phyloP scores from a whole-genome alignment of 2,797 vertebrate species.

The Gouania willdenowi region DNA sequence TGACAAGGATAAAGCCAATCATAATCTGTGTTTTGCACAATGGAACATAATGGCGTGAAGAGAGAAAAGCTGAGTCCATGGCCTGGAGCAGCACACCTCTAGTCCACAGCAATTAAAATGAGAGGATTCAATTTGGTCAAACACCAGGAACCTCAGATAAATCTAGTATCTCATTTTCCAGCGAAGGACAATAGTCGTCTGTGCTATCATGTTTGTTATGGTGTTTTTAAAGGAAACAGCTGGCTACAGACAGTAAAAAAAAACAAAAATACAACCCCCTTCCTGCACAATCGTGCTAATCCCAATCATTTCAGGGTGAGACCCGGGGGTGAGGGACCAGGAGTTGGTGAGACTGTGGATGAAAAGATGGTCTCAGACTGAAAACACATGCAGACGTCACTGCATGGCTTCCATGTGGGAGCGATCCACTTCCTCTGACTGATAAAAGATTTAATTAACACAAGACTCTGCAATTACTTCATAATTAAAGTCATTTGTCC shows the following conservation, averaged over 20 bases:
- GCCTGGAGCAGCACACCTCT: slow-evolving; percentile 75
- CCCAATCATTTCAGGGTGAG: slow-evolving; percentile 55
- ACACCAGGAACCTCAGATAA: slow-evolving; percentile 80
- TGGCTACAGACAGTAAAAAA: slow-evolving; percentile 57
- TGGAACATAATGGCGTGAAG: slow-evolving; percentile 64
- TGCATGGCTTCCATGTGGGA: slow-evolving; percentile 86
- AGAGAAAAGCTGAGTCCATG: slow-evolving; percentile 58
- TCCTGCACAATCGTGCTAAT: slow-evolving; percentile 58
- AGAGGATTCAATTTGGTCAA: slow-evolving; percentile 82
- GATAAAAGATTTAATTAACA: slow-evolving; percentile 99
- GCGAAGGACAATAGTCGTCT: slow-evolving; percentile 57
- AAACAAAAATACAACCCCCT: slow-evolving; percentile 47
- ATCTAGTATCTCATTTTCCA: slow-evolving; percentile 76
- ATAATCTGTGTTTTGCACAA: slow-evolving; percentile 75
- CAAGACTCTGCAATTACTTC: slow-evolving; percentile 93
- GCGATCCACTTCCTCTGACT: slow-evolving; percentile 98
- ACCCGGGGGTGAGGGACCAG: slow-evolving; percentile 38
- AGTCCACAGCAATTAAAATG: slow-evolving; percentile 81
- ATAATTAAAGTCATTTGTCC: slow-evolving; percentile 98
- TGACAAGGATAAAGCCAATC: slow-evolving; percentile 69
- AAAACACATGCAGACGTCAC: slow-evolving; percentile 40
- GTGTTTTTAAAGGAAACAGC: slow-evolving; percentile 72
- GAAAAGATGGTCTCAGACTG: slow-evolving; percentile 34
- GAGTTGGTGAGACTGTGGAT: slow-evolving; percentile 29
- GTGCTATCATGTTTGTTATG: slow-evolving; percentile 71